A percentile compares a stretch with the other conserved stretches of the same genome.
These are phyloP conservation scores for Corythaixoides concolor DNA, from an alignment of 2,113 vertebrate species.

Conservation along the genomic window DNA sequence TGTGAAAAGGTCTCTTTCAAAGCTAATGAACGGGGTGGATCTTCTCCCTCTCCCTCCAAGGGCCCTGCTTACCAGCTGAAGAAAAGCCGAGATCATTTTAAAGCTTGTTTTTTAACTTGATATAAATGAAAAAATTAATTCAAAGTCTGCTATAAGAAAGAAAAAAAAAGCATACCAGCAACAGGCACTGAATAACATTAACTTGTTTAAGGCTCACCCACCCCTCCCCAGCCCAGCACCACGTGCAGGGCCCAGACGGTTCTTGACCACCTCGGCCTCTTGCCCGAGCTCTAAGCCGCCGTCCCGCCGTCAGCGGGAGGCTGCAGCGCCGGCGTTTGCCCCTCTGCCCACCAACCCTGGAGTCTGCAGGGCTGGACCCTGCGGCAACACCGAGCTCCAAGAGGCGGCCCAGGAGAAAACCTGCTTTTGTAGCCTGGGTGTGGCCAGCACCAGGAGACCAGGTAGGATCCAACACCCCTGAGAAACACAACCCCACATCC, in stretches of 20 bases:
- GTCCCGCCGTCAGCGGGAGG: not conserved
- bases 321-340: not conserved
- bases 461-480: too few relatives aligned
- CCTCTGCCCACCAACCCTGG: too few relatives aligned
- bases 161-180: not conserved
- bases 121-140: not conserved
- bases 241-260: fast-evolving
- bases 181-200: not conserved
- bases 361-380: not conserved
- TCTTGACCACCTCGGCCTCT: fast-evolving
- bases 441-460: not conserved
- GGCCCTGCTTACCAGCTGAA: not conserved
- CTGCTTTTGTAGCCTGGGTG: not conserved
- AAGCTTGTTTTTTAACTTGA: not conserved
- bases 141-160: not conserved
- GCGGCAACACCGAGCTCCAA: not conserved
- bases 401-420: not conserved
- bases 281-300: too few relatives aligned
- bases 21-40: not conserved
- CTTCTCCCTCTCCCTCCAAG: not conserved
- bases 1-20: not conserved
- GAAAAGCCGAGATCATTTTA: not conserved
- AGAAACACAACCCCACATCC: not conserved
- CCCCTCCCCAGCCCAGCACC: fast-evolving
- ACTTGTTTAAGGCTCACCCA: not conserved